Percentiles rank a stretch among this genome's conserved stretches.
Conservation (phyloP, 1,140 invertebrate genomes). For the Neodiprion pinetum region DNA sequence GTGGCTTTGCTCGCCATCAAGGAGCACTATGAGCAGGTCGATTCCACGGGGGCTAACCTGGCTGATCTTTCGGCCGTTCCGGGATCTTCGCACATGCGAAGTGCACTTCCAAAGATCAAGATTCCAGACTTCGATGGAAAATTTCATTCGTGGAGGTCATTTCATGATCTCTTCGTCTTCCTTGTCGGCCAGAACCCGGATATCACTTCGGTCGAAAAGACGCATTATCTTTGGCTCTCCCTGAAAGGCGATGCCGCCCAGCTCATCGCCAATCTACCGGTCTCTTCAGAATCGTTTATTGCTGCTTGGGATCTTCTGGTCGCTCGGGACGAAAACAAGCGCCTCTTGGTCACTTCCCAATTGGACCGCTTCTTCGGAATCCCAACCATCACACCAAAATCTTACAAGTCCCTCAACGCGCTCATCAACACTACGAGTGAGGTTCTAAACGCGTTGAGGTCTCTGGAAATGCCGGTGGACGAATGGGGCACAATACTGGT, state of each 20-base stretch:
- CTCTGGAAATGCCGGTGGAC: background rate
- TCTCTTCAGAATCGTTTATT: slow-evolving; percentile 18
- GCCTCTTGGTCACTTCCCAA: slow-evolving; percentile 9
- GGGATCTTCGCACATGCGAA: slow-evolving; percentile 12
- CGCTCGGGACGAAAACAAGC: slow-evolving; percentile 16
- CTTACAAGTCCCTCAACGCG: background rate
- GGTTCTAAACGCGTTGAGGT: slow-evolving; percentile 3
- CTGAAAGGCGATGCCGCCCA: slow-evolving; percentile 20
- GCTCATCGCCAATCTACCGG: slow-evolving; percentile 14
- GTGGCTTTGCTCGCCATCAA: background rate
- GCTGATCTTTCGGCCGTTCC: slow-evolving; percentile 11
- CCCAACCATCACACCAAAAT: background rate
- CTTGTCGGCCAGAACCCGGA: slow-evolving; percentile 16
- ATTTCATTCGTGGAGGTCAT: slow-evolving; percentile 18
- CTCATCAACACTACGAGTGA: slow-evolving; percentile 27
- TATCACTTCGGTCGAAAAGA: background rate
- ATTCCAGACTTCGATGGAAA: slow-evolving; percentile 13
- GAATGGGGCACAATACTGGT: slow-evolving; percentile 13
- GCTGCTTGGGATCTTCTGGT: slow-evolving; percentile 16
- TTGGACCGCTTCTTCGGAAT: background rate
- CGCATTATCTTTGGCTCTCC: slow-evolving; percentile 14
- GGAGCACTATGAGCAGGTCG: background rate
- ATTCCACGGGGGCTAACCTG: background rate
- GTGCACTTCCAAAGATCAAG: slow-evolving; percentile 11
- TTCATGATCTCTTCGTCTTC: slow-evolving; percentile 20